Evolutionary conservation across 2,888 invertebrate genomes (phyloP).

Genomic region (Cheilosia soror): DNA sequence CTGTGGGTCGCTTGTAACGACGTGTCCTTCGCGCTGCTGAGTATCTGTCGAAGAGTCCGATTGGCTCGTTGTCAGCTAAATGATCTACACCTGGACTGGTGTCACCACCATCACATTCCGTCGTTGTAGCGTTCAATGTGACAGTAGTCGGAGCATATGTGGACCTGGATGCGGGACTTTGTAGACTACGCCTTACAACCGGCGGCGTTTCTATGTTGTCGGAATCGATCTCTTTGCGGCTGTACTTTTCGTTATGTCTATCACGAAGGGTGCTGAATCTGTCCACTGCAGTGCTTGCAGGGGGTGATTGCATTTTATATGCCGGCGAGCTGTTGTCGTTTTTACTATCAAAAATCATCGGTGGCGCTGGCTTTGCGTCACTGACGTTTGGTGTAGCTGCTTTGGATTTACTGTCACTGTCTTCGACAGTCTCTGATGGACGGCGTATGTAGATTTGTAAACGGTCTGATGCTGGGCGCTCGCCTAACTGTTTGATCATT

Average conservation of each 20-base stretch:
- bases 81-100: constrained; percentile 82
- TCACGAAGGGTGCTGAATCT: constrained; percentile 78
- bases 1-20: constrained; percentile 89
- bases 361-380: constrained; percentile 50
- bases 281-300: constrained; percentile 74
- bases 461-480: constrained; percentile 84
- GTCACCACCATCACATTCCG: constrained; percentile 77
- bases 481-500: constrained; percentile 85
- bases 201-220: constrained; percentile 96
- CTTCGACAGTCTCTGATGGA: constrained; percentile 81
- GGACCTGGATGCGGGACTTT: constrained; percentile 54
- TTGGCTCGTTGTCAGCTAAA: constrained; percentile 83
- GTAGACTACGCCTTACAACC: constrained; percentile 89
- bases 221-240: constrained; percentile 93
- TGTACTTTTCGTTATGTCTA: constrained; percentile 83
- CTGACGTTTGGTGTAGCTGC: constrained; percentile 55
- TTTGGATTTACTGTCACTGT: constrained; percentile 54
- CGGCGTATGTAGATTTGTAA: constrained; percentile 86
- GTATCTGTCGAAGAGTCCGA: constrained; percentile 92
- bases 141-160: constrained; percentile 78
- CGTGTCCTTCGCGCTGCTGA: constrained; percentile 92
- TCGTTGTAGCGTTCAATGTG: constrained; percentile 76
- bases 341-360: constrained; percentile 57
- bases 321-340: constrained; percentile 29
- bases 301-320: constrained; percentile 70